Evolutionary conservation across 2,797 vertebrate species (phyloP).

Genomic region (Furcifer pardalis): DNA sequence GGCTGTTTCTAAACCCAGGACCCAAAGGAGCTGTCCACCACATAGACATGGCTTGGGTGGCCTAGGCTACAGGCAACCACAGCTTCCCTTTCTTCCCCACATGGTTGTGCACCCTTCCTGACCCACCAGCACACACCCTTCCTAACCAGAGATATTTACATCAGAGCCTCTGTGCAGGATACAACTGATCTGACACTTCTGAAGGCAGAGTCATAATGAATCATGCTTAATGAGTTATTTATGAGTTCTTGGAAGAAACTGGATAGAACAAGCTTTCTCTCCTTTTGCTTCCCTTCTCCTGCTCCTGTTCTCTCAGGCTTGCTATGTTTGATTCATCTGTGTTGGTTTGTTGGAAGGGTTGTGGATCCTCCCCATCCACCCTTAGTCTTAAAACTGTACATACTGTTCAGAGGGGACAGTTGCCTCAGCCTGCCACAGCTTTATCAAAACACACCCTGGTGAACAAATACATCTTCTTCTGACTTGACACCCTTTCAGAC

Average conservation of each 20-base stretch:
- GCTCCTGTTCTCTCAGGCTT: constrained; percentile 32
- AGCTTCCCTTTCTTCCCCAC: no score
- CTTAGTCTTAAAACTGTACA: constrained; percentile 40
- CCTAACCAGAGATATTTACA: neutral
- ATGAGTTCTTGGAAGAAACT: constrained; percentile 48
- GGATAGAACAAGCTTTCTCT: constrained; percentile 34
- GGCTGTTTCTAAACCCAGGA: neutral
- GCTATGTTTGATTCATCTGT: constrained; percentile 20
- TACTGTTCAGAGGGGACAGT: constrained; percentile 46
- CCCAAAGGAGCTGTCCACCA: neutral
- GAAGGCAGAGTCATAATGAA: constrained; percentile 52
- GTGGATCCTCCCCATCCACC: constrained; percentile 32
- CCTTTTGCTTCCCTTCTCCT: neutral
- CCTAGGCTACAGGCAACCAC: neutral
- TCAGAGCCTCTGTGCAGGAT: constrained; percentile 47
- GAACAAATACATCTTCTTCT: constrained; percentile 26
- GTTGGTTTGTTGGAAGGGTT: neutral
- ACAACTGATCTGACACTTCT: constrained; percentile 46
- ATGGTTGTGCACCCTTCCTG: neutral
- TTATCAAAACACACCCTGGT: constrained; percentile 54
- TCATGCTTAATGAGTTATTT: constrained; percentile 53
- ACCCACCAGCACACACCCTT: neutral
- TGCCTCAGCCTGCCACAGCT: constrained; percentile 57
- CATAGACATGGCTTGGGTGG: neutral
- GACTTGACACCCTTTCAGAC: neutral